These are phyloP conservation scores for Xiphias gladius DNA, from an alignment of 2,113 vertebrate species.

Conservation along the genomic window DNA sequence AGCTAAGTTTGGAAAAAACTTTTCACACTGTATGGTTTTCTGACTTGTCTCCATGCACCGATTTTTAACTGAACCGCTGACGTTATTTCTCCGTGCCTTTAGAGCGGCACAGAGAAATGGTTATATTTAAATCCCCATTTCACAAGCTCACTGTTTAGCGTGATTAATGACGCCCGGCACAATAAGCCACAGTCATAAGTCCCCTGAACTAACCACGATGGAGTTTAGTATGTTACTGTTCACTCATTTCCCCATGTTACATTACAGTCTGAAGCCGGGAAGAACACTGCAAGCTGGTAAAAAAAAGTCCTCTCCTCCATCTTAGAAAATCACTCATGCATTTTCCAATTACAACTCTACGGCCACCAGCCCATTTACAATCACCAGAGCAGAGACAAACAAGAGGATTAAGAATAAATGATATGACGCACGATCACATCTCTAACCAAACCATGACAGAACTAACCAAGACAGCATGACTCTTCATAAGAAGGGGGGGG, in stretches of 20 bases:
- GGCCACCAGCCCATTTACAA: slow-evolving; percentile 63
- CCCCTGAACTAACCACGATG: slow-evolving; percentile 3
- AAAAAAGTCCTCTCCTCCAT: slow-evolving; percentile 33
- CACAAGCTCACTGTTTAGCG: slow-evolving; percentile 9
- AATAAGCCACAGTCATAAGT: slow-evolving; percentile 45
- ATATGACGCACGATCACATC: slow-evolving; percentile 68
- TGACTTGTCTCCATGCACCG: not conserved
- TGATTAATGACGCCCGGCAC: slow-evolving; percentile 29
- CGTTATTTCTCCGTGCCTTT: not conserved
- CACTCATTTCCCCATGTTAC: slow-evolving; percentile 10
- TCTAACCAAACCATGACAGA: slow-evolving; percentile 67
- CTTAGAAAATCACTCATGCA: slow-evolving; percentile 69
- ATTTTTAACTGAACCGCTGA: not conserved
- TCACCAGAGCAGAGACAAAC: slow-evolving; percentile 69
- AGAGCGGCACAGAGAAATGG: not conserved
- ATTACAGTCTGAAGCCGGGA: not conserved
- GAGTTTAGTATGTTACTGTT: not conserved
- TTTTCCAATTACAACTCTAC: slow-evolving; percentile 79
- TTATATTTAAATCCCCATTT: slow-evolving; percentile 5
- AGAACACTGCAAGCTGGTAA: slow-evolving; percentile 30
- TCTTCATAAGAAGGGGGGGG: slow-evolving; percentile 2
- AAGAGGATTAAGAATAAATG: slow-evolving; percentile 74
- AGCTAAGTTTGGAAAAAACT: too few relatives aligned
- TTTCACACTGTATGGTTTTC: too few relatives aligned
- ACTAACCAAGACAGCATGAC: slow-evolving; percentile 13